Base-by-base conservation (phyloP, 1,140 invertebrate species). In the Archegozetes longisetosus region DNA sequence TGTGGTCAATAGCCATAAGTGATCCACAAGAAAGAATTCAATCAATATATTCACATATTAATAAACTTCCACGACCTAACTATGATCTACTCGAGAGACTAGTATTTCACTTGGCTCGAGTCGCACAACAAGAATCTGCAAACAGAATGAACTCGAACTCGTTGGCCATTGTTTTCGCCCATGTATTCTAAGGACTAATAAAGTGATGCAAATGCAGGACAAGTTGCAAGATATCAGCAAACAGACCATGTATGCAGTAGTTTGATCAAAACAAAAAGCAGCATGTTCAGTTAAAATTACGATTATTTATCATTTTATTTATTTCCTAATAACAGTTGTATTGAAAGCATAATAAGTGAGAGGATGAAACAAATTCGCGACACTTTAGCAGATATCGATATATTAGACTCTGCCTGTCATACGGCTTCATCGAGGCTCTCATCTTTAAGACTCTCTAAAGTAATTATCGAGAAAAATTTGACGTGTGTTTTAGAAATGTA, bases 101-200 rank as follows among this genome's bases (percentile, higher is more conserved):
- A 49, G 85, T 94, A 67, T 94, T 94, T 68, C 92, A 97, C 74
- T 73, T 97, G 64, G 88, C 90, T 1, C 79, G 80, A 63, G 86
- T 94, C 1, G 87, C 88, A 0, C 74, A 84, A 20, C 82, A 88
- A 66, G 89, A 94, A 74, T 78, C 86, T 29, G 82, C 83, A 59
- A 96, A 95, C 73, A 81, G 87, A 60, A 97, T 97, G 92, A 87
- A 83, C 63, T 78, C 87, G 0, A 86, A 86, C 66, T 86, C 88
- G 47, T 73, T 97, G 55, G 88, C 92, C 20, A 92, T 95, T 64
- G 88, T 96, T 50, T 95, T 95, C 75, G 89, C 90, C 92, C 92
- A 6, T 94, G 89, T 72, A 85, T 96, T 55, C 74, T 96, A 58
- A 77, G 89, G 53, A 88, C 88, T 29, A 86, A 86, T 71, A 83